Percentiles rank a stretch among this genome's conserved stretches.
Evolutionary conservation across 2,888 invertebrate genomes (phyloP).

Genomic region (Salticus scenicus): DNA sequence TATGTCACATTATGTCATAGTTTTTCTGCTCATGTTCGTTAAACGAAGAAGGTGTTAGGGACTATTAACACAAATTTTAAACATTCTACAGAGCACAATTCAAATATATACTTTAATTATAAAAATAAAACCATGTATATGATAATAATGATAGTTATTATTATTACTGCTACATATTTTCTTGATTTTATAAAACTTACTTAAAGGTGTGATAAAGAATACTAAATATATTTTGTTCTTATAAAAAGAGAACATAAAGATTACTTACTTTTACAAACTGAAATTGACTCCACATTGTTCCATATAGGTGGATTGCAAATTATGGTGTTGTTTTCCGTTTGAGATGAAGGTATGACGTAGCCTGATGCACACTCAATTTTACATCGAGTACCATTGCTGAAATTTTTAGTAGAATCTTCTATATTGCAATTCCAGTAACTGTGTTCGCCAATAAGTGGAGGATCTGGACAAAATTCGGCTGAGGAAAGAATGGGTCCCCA

Average conservation of each 20-base stretch:
- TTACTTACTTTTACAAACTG: not conserved
- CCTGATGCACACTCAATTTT: not conserved
- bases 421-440: not conserved
- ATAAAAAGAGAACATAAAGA: not conserved
- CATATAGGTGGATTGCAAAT: not conserved
- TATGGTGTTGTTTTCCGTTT: not conserved
- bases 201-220: too few species aligned
- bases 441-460: not conserved
- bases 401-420: not conserved
- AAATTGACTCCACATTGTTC: not conserved
- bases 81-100: too few species aligned
- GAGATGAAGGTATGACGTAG: not conserved
- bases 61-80: too few species aligned
- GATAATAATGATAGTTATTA: too few species aligned
- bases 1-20: too few species aligned
- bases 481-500: not conserved
- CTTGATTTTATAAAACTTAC: too few species aligned
- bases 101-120: too few species aligned
- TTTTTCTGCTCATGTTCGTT: too few species aligned
- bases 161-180: too few species aligned
- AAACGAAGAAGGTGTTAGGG: too few species aligned
- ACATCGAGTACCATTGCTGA: not conserved
- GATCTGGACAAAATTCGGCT: not conserved
- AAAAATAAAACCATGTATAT: too few species aligned
- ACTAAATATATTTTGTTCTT: too few species aligned